Conservation (phyloP, 2,888 invertebrate species). For the Melinopterus prodromus region DNA sequence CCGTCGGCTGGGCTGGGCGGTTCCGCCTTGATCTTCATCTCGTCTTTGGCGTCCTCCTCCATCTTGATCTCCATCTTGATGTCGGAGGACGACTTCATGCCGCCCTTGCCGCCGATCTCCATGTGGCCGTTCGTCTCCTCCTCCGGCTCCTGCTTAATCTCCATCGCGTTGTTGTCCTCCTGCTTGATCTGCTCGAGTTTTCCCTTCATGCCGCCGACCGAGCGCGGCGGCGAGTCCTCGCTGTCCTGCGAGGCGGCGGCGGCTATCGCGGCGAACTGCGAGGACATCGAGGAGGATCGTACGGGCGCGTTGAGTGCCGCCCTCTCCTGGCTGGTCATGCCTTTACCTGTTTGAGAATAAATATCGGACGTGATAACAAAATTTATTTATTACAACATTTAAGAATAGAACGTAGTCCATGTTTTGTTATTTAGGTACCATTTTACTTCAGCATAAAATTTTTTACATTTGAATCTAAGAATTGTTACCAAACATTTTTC, state of each 20-base stretch:
- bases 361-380: neutral
- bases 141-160: constrained; percentile 71
- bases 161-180: constrained; percentile 66
- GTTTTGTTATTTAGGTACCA: too few species aligned
- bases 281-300: constrained; percentile 67
- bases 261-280: constrained; percentile 77
- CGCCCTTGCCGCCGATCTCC: constrained; percentile 64
- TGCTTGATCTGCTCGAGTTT: constrained; percentile 73
- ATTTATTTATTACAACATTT: constrained; percentile 20
- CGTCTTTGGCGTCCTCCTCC: constrained; percentile 64
- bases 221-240: constrained; percentile 69
- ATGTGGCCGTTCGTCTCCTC: constrained; percentile 60
- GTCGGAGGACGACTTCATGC: constrained; percentile 66
- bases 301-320: constrained; percentile 63
- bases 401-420: neutral
- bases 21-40: constrained; percentile 66
- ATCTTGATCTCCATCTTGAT: constrained; percentile 66
- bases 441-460: too few species aligned
- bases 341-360: constrained; percentile 52
- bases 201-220: constrained; percentile 67
- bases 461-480: too few species aligned
- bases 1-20: constrained; percentile 64
- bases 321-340: constrained; percentile 65
- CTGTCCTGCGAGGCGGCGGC: constrained; percentile 71
- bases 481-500: too few species aligned